These are phyloP conservation scores for Hirtodrosophila histrioides DNA, from an alignment of 2,888 invertebrate genomes.

Conservation along the genomic window DNA sequence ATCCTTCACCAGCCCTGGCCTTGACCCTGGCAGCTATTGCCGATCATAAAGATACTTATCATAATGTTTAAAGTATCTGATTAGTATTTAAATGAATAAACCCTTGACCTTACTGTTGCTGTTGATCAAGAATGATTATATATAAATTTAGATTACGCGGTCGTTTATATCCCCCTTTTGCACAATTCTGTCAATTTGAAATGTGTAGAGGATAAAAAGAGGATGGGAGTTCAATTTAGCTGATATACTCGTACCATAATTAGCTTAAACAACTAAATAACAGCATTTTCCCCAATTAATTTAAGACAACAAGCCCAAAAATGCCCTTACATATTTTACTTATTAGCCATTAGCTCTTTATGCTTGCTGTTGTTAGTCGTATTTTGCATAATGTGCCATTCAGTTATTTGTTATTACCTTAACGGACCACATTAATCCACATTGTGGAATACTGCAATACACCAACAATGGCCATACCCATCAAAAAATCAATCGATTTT, in stretches of 20 bases:
- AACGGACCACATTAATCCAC: slow-evolving; percentile 44
- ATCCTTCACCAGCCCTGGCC: no score
- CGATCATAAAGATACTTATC: no score
- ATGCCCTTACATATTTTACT: slow-evolving; percentile 9
- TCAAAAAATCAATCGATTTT: slow-evolving; percentile 66
- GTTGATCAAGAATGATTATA: no score
- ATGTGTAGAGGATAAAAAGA: no score
- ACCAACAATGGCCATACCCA: slow-evolving; percentile 39
- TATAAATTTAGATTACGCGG: no score
- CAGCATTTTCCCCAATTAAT: slow-evolving; percentile 3
- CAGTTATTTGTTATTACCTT: slow-evolving; percentile 70
- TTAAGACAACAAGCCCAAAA: slow-evolving; percentile 15
- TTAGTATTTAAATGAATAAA: no score
- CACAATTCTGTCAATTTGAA: no score
- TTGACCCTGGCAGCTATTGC: no score
- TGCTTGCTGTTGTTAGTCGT: slow-evolving; percentile 29
- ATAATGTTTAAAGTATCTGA: no score
- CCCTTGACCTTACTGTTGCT: no score
- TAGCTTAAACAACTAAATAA: slow-evolving; percentile 30
- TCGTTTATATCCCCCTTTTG: no score
- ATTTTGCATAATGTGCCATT: slow-evolving; percentile 61
- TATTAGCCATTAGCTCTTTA: slow-evolving; percentile 40
- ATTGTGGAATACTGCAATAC: slow-evolving; percentile 27
- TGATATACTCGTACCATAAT: slow-evolving; percentile 35
- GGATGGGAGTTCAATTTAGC: no score